Evolutionary conservation across 2,113 vertebrate genomes (phyloP).

Genomic region (Pituophis catenifer): DNA sequence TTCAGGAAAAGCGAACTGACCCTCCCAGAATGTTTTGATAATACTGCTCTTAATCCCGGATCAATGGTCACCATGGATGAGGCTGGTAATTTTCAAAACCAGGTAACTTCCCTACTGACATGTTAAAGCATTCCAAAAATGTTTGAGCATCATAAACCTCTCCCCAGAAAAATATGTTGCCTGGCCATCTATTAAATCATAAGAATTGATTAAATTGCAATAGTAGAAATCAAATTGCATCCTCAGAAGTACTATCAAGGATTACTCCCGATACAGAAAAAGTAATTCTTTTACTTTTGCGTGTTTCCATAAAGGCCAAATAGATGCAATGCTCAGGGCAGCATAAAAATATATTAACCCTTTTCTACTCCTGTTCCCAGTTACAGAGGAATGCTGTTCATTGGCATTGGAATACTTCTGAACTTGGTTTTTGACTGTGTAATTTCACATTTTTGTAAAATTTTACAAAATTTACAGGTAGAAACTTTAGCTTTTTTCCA

Average conservation of each 20-base stretch:
- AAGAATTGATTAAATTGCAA: neutral
- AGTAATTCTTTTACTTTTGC: neutral
- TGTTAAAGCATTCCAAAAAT: neutral
- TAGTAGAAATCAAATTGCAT: neutral
- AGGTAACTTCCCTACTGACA: neutral
- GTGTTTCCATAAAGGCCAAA: neutral
- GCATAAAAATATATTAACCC: neutral
- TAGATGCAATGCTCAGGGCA: neutral
- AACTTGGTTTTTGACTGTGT: neutral
- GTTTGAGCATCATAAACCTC: neutral
- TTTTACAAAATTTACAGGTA: neutral
- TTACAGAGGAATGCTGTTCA: no score
- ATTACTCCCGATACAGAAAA: neutral
- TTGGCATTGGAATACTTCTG: neutral
- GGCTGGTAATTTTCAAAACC: neutral
- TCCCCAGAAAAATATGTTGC: neutral
- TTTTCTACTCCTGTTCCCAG: neutral
- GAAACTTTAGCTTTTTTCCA: neutral
- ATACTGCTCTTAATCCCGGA: neutral
- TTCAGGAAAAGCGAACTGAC: neutral
- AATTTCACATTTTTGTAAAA: neutral
- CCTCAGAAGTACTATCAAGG: neutral
- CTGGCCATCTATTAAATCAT: neutral
- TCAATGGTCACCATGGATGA: neutral
- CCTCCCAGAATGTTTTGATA: neutral